phyloP scores from a whole-genome alignment of 2,797 vertebrate species.

The Molossus alvarezi region DNA sequence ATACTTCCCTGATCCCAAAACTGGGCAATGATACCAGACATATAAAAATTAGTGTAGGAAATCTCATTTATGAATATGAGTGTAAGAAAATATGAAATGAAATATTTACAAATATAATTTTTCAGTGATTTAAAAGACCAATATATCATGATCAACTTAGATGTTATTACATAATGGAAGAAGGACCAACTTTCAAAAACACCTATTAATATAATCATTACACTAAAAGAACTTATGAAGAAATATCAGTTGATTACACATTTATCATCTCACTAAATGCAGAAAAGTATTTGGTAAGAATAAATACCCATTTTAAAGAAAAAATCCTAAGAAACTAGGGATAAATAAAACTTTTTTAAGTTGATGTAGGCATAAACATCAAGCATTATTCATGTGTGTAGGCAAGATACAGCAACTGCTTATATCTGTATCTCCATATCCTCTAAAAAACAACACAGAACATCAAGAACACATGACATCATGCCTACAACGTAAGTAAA shows the following conservation, averaged over 20 bases:
- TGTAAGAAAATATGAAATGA: background rate
- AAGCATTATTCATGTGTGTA: background rate
- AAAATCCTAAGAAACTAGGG: background rate
- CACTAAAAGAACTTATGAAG: background rate
- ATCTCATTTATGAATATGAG: background rate
- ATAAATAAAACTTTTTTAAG: background rate
- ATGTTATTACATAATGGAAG: conserved; percentile 4
- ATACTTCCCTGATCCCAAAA: background rate
- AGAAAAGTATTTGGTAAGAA: background rate
- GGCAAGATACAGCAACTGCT: background rate
- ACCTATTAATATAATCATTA: background rate
- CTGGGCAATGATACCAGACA: background rate
- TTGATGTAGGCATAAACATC: background rate
- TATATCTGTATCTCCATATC: background rate
- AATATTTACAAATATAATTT: conserved; percentile 32
- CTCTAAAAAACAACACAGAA: background rate
- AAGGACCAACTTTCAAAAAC: background rate
- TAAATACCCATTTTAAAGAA: background rate
- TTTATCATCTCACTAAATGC: background rate
- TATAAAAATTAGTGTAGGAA: background rate
- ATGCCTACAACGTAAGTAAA: background rate
- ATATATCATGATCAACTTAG: background rate
- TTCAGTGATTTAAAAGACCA: background rate
- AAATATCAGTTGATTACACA: background rate
- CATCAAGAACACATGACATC: background rate